Evolutionary conservation across 2,888 invertebrate genomes (phyloP).

Genomic region (Plagodis dolabraria): DNA sequence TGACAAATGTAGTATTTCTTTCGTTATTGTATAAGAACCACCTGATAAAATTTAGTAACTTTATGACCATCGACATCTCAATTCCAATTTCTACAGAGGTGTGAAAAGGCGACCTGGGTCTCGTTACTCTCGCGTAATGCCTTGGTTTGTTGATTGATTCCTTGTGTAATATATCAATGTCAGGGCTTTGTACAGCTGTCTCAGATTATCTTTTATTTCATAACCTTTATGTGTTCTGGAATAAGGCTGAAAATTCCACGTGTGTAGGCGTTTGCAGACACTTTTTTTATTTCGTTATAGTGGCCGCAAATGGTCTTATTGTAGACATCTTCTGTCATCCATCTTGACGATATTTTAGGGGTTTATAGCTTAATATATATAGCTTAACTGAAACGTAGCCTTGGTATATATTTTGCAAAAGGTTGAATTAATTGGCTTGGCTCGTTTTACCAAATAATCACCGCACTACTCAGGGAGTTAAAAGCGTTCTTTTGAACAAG

Average conservation of each 20-base stretch:
- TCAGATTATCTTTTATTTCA: background rate
- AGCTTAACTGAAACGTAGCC: no score
- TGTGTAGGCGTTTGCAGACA: background rate
- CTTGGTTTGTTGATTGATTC: conserved; percentile 40
- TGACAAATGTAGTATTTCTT: no score
- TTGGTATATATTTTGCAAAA: no score
- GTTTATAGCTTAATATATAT: no score
- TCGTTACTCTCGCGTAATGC: conserved; percentile 30
- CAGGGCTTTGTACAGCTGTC: conserved; percentile 8
- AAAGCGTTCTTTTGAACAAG: no score
- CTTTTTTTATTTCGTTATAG: conserved; percentile 2
- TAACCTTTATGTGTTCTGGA: conserved; percentile 22
- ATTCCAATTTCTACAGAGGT: conserved; percentile 13
- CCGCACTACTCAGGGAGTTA: no score
- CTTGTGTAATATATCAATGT: conserved; percentile 38
- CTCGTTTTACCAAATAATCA: no score
- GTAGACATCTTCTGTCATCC: conserved; percentile 28
- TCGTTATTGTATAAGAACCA: no score
- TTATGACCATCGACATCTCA: no score
- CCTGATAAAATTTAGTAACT: no score
- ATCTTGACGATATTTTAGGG: background rate
- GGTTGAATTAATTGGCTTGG: no score
- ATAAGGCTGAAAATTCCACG: conserved; percentile 17
- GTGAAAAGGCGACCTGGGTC: conserved; percentile 23
- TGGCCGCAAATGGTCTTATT: conserved; percentile 9